phyloP scores from a whole-genome alignment of 2,113 vertebrate genomes.

The Platysternon megacephalum region DNA sequence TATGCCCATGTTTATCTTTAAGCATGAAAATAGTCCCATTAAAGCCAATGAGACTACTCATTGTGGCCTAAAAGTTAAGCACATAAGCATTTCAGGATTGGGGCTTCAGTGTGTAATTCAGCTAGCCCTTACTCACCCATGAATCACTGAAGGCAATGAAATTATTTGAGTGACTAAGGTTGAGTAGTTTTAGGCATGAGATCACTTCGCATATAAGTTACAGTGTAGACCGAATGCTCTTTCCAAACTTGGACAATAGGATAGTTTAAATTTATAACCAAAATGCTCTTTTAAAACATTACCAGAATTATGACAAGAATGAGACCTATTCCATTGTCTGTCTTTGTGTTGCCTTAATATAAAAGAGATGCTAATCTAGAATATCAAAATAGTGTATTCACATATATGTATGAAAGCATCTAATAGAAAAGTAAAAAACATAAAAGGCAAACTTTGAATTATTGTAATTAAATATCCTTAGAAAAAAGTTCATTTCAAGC shows the following conservation, averaged over 20 bases:
- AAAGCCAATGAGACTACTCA: accelerated
- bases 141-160: neutral
- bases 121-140: neutral
- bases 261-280: constrained; percentile 11
- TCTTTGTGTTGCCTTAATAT: constrained; percentile 66
- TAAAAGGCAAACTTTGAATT: constrained; percentile 60
- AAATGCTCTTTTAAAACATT: neutral
- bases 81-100: accelerated
- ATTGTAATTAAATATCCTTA: constrained; percentile 64
- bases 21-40: neutral
- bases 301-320: neutral
- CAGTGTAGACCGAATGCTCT: neutral
- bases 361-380: constrained; percentile 78
- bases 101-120: accelerated
- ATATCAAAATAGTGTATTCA: constrained; percentile 80
- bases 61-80: neutral
- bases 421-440: constrained; percentile 79
- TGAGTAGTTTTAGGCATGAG: constrained; percentile 56
- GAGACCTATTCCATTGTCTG: constrained; percentile 4
- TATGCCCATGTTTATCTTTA: neutral
- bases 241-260: neutral
- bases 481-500: constrained; percentile 36
- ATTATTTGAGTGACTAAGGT: neutral
- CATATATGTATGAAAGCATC: constrained; percentile 75
- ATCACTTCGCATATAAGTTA: neutral